Conservation (phyloP, 2,797 vertebrate species). For the Delichon dasypus region DNA sequence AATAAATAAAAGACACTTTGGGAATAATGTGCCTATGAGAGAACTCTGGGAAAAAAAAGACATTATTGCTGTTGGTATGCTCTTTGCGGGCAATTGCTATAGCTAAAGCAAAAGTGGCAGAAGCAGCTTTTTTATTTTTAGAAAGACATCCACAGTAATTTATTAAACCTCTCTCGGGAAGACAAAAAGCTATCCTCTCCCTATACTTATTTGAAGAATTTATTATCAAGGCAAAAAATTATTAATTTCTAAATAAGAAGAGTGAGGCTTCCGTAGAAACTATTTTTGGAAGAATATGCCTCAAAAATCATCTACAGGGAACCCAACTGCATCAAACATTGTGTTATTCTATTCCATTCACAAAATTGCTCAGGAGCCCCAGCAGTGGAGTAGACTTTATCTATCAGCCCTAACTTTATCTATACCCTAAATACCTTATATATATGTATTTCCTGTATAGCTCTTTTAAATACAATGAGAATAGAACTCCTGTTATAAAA, state of each 20-base stretch:
- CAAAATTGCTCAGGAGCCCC: background rate
- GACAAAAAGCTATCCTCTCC: background rate
- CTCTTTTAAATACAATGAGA: background rate
- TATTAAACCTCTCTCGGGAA: background rate
- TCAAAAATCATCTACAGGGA: background rate
- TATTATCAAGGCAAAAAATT: background rate
- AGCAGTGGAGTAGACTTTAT: background rate
- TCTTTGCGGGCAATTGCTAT: background rate
- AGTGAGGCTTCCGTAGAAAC: background rate
- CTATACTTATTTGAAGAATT: background rate
- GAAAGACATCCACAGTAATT: background rate
- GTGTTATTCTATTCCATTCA: background rate
- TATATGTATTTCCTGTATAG: background rate
- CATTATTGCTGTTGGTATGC: background rate
- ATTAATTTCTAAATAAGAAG: background rate
- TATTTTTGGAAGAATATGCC: background rate
- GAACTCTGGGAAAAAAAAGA: background rate
- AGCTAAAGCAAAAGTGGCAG: background rate
- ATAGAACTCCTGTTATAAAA: background rate
- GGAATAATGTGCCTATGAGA: background rate
- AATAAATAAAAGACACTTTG: background rate
- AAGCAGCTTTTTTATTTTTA: background rate
- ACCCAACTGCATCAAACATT: background rate
- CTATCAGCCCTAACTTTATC: background rate
- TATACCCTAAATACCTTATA: too few relatives aligned